These are phyloP conservation scores for Emys orbicularis DNA, from an alignment of 2,797 vertebrate genomes.

Conservation along the genomic window DNA sequence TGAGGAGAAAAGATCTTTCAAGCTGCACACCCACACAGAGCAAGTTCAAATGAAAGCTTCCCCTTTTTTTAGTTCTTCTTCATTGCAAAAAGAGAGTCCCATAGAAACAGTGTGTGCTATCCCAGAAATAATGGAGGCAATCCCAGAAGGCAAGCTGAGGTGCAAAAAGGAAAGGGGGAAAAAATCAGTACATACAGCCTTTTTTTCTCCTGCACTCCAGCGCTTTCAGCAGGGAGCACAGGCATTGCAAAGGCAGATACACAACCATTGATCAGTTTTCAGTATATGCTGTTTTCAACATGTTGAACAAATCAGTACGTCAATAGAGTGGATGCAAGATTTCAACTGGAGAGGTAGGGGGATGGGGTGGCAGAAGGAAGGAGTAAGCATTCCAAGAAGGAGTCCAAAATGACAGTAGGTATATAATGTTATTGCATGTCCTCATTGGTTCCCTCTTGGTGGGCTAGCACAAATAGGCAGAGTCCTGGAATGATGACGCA, in stretches of 20 bases:
- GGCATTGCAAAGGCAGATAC: neutral
- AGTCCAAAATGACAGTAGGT: neutral
- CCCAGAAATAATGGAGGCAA: constrained; percentile 30
- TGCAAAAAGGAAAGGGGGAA: neutral
- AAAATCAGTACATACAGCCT: neutral
- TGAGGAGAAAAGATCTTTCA: neutral
- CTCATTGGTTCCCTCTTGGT: neutral
- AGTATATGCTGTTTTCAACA: neutral
- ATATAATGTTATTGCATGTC: neutral
- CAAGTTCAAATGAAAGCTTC: constrained; percentile 38
- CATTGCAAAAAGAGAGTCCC: constrained; percentile 5
- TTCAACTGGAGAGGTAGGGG: neutral
- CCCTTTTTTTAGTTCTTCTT: constrained; percentile 18
- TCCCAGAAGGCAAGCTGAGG: constrained; percentile 29
- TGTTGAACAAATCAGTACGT: neutral
- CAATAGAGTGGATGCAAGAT: neutral
- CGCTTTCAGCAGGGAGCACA: neutral
- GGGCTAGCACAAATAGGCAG: neutral
- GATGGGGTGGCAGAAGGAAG: neutral
- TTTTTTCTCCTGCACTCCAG: neutral
- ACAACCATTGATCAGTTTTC: neutral
- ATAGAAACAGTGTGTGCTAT: constrained; percentile 3
- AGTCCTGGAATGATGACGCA: too few species aligned
- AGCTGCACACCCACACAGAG: constrained; percentile 12
- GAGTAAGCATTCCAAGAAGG: neutral